Percentiles rank a stretch among this genome's conserved stretches.
Conservation (phyloP, 2,888 invertebrate species). For the Cryptocheilus praepositus region DNA sequence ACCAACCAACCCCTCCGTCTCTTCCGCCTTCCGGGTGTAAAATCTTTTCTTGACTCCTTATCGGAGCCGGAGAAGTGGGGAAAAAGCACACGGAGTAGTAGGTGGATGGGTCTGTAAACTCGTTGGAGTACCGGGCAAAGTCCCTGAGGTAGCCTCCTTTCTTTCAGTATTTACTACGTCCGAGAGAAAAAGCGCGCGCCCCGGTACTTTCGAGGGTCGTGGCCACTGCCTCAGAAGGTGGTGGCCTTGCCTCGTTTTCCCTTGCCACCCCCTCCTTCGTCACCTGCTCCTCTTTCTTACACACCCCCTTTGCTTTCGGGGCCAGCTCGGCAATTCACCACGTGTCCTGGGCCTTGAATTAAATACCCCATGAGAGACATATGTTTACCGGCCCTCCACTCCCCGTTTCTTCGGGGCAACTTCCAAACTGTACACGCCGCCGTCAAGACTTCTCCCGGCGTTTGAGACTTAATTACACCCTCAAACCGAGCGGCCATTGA, state of each 20-base stretch:
- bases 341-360: conserved; percentile 48
- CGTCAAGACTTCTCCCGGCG: conserved; percentile 5
- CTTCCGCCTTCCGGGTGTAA: conserved; percentile 50
- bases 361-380: conserved; percentile 52
- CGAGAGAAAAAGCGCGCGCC: conserved; percentile 39
- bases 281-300: not conserved
- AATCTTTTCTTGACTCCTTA: conserved; percentile 58
- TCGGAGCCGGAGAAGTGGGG: conserved; percentile 26
- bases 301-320: conserved; percentile 8
- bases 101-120: conserved; percentile 53
- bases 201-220: conserved; percentile 44
- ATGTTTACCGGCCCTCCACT: conserved; percentile 19
- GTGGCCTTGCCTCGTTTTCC: conserved; percentile 35
- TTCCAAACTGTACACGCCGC: conserved; percentile 24
- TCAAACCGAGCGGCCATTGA: conserved; percentile 7
- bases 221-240: conserved; percentile 38
- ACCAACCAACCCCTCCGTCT: conserved; percentile 12
- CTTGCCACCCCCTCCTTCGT: conserved; percentile 16
- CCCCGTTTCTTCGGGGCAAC: conserved; percentile 18
- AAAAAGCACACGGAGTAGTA: conserved; percentile 24
- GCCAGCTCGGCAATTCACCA: conserved; percentile 44
- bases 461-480: conserved; percentile 31
- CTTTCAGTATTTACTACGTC: conserved; percentile 56
- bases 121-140: conserved; percentile 45
- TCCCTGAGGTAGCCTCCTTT: conserved; percentile 50